Evolutionary conservation across 2,888 invertebrate genomes (phyloP), one percentile per base, ranked within the genome.

Genomic region (Lithophane ornitopus): DNA sequence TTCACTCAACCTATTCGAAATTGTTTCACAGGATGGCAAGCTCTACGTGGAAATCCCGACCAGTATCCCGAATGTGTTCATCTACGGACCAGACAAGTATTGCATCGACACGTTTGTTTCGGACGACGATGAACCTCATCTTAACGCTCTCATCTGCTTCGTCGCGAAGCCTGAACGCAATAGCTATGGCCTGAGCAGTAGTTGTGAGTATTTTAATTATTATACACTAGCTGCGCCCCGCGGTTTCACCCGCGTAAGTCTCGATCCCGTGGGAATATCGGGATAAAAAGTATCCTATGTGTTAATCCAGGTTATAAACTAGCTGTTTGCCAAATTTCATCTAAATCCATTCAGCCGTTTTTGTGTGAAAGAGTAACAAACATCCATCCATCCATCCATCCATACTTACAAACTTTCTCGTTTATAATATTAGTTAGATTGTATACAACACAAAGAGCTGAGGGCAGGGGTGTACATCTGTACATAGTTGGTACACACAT

Each of bases 91-190:
- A 0, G 94, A 95, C 85, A 90, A 93, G 76, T 96, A 95, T 88
- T 96, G 96, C 87, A 90, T 96, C 39, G 96, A 96, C 80, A 95
- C 94, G 3, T 95, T 96, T 85, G 86, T 95, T 0, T 65, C 71
- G 0, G 90, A 92, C 11, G 71, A 86, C 0, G 90, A 90, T 0
- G 54, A 72, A 1, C 81, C 90, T 0, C 85, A 83, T 0, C 77
- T 95, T 2, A 94, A 95, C 41, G 96, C 96, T 0, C 87, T 96
- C 16, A 91, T 94, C 56, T 96, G 96, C 88, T 94, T 94, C 77
- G 81, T 87, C 0, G 0, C 56, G 8, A 61, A 0, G 0, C 81
- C 88, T 11, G 89, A 90, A 0, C 66, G 76, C 0, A 80, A 90
- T 4, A 82, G 89, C 56, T 94, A 94, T 71, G 19, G 86, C 0